Conservation (phyloP, 2,888 invertebrate genomes). For the Nephrotoma flavescens region DNA sequence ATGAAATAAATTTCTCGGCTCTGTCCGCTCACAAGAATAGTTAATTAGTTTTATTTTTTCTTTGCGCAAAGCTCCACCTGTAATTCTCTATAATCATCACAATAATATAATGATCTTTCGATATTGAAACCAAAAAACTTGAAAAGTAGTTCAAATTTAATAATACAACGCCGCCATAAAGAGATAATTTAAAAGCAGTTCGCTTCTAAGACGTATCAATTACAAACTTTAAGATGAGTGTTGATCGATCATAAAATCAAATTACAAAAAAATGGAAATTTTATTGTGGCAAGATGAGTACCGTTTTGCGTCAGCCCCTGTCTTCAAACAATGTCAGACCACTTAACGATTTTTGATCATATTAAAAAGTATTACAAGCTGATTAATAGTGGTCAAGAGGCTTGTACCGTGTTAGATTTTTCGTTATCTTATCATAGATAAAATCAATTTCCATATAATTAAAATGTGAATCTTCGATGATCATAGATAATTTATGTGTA, state of each 20-base stretch:
- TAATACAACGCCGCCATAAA: neutral
- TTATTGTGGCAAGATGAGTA: neutral
- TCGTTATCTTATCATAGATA: neutral
- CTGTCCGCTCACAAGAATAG: neutral
- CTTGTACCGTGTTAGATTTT: neutral
- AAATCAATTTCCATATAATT: neutral
- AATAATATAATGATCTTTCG: too few species aligned
- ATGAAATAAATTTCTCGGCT: neutral
- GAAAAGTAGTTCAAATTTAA: neutral
- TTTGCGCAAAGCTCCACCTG: neutral
- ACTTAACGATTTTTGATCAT: neutral
- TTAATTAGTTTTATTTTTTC: neutral
- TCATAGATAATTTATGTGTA: neutral
- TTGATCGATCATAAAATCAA: neutral
- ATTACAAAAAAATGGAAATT: neutral
- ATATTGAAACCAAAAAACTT: neutral
- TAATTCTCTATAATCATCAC: neutral
- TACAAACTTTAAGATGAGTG: too few species aligned
- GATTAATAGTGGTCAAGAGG: neutral
- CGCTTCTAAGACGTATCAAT: too few species aligned
- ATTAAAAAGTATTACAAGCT: neutral
- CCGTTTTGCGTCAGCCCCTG: neutral
- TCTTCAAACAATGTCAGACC: neutral
- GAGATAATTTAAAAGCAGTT: neutral
- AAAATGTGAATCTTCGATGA: neutral